These are phyloP conservation scores for Ganaspis sp. DNA, from an alignment of 1,140 invertebrate genomes.

Conservation along the genomic window DNA sequence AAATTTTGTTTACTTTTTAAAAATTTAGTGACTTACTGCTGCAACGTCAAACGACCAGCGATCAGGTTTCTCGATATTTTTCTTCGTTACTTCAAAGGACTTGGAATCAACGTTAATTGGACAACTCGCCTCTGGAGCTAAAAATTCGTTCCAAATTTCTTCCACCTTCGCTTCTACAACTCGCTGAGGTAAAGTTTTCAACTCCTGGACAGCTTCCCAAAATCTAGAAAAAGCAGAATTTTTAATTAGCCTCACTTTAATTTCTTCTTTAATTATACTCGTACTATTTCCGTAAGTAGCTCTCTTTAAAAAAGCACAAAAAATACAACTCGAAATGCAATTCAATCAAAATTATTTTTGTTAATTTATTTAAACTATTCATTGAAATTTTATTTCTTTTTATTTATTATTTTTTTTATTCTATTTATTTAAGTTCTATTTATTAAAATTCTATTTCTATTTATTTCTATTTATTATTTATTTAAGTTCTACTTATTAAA, in stretches of 20 bases:
- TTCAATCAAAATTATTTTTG: background rate
- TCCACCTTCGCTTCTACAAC: slow-evolving; percentile 90
- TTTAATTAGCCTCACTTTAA: too few relatives aligned
- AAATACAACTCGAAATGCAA: too few relatives aligned
- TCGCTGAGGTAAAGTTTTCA: slow-evolving; percentile 90
- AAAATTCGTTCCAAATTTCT: slow-evolving; percentile 97
- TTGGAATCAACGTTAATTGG: slow-evolving; percentile 98
- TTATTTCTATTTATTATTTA: too few relatives aligned
- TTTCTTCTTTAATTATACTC: too few relatives aligned
- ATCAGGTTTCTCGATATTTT: slow-evolving; percentile 88
- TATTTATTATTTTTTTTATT: background rate
- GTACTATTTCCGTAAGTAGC: too few relatives aligned
- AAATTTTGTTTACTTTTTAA: too few relatives aligned
- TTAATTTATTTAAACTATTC: too few relatives aligned
- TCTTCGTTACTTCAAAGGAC: slow-evolving; percentile 87
- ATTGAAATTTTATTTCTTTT: too few relatives aligned
- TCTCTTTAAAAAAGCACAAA: too few relatives aligned
- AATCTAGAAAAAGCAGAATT: slow-evolving; percentile 81
- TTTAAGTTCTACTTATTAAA: too few relatives aligned
- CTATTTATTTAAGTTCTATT: too few relatives aligned
- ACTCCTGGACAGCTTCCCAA: slow-evolving; percentile 96
- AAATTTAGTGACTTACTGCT: slow-evolving; percentile 85
- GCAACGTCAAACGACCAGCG: slow-evolving; percentile 98
- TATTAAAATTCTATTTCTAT: too few relatives aligned
- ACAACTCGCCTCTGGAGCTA: slow-evolving; percentile 94